Base-by-base conservation (phyloP, 2,888 invertebrate genomes). In the Lasiommata megera region DNA sequence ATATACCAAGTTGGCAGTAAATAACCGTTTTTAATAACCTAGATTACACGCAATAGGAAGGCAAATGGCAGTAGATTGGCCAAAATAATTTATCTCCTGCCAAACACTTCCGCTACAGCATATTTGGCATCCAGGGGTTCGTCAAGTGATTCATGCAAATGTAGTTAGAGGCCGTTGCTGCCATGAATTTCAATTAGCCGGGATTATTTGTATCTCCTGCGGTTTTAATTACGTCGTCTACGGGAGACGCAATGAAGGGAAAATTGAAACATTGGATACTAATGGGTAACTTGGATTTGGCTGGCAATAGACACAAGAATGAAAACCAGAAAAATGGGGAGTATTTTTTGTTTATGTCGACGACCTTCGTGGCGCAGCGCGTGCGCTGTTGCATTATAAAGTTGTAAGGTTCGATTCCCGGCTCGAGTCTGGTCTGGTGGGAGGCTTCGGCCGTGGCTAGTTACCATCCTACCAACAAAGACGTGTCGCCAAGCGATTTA, bases 151-250 rank as follows among this genome's bases (percentile, higher is more conserved):
- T 51, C 28, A 51, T 51, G 50, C 28, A 38, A 51, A 51, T 51
- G 38, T 51, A 28, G 36, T 36, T 43, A 43, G 50, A 16, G 14
- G 37, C 38, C 28, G 50, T 28, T 14, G 50, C 50, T 6, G 16
- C 50, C 50, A 51, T 51, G 50, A 51, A 51, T 51, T 51, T 51
- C 50, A 51, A 51, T 51, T 51, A 40, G 50, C 28, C 38, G 23
- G 50, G 16, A 51, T 51, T 51, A 38, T 51, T 40, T 51, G 50
- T 51, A 40, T 18, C 23, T 40, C 38, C 28, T 11, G 37, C 8
- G 48, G 50, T 17, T 38, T 51, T 51, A 29, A 51, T 51, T 38
- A 51, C 28, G 16, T 29, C 18, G 50, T 51, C 50, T 38, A 38
- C 38, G 6, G 34, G 31, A 34, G 46, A 38, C 50, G 50, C 14